These are phyloP conservation scores for Leptinotarsa texana DNA, from an alignment of 1,140 invertebrate genomes.

Conservation along the genomic window DNA sequence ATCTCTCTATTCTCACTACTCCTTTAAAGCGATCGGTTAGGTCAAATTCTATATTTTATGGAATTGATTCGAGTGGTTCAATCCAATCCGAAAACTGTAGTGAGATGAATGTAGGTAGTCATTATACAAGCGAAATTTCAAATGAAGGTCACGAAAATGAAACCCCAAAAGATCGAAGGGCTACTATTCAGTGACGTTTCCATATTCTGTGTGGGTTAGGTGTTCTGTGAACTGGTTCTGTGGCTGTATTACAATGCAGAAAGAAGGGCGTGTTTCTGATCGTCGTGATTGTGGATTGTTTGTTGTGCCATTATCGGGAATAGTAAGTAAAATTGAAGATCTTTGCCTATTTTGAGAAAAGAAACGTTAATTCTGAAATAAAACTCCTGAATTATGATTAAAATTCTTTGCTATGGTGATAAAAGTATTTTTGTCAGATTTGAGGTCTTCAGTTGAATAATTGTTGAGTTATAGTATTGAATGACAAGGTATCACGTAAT, in stretches of 20 bases:
- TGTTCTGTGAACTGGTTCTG: background rate
- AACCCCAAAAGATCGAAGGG: conserved; percentile 1
- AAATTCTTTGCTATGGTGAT: background rate
- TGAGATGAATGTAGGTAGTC: background rate
- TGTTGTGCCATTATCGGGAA: background rate
- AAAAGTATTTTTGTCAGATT: background rate
- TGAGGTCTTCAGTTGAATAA: background rate
- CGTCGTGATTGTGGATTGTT: background rate
- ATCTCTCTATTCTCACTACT: background rate
- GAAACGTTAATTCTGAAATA: too few relatives aligned
- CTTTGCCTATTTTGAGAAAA: background rate
- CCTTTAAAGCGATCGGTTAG: background rate
- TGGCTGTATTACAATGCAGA: too few relatives aligned
- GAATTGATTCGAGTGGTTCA: too few relatives aligned
- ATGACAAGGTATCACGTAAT: background rate
- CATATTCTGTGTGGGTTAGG: background rate
- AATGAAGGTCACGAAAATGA: conserved; percentile 4
- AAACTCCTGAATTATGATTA: too few relatives aligned
- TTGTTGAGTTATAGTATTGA: background rate
- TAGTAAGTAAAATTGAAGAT: background rate
- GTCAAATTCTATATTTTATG: too few relatives aligned
- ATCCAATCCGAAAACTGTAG: too few relatives aligned
- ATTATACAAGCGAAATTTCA: background rate
- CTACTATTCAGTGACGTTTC: background rate
- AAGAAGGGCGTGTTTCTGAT: background rate